Percentiles rank a stretch among this genome's conserved stretches.
Evolutionary conservation across 2,797 vertebrate genomes (phyloP).

Genomic region (Dendrocincla tyrannina): DNA sequence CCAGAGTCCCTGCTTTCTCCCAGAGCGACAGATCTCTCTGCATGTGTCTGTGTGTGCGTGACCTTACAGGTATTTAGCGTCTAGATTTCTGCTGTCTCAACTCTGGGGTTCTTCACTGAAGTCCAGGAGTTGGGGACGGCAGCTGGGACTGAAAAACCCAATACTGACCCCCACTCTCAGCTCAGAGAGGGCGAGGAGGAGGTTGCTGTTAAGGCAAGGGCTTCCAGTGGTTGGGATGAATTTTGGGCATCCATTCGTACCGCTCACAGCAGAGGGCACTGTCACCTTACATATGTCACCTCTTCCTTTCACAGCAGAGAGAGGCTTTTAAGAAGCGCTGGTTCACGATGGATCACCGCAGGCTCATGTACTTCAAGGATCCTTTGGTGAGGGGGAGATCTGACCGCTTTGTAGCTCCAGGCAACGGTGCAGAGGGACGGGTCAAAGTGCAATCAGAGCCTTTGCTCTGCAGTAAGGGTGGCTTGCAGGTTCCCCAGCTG

Average conservation of each 20-base stretch:
- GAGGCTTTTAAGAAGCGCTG: conserved; percentile 93
- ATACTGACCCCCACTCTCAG: background rate
- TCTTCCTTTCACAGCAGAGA: conserved; percentile 78
- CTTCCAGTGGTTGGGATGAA: background rate
- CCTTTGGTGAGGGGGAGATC: conserved; percentile 82
- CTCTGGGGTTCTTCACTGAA: background rate
- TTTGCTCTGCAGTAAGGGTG: background rate
- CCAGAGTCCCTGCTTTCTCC: conserved; percentile 47
- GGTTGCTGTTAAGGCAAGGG: background rate
- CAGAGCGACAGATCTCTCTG: conserved; percentile 18
- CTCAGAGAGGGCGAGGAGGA: background rate
- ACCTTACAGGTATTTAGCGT: conserved; percentile 20
- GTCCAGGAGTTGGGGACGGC: background rate
- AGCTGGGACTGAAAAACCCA: background rate
- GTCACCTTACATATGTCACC: background rate
- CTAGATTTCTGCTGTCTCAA: conserved; percentile 32
- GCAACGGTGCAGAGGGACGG: background rate
- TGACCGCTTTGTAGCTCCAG: conserved; percentile 64
- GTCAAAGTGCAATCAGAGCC: background rate
- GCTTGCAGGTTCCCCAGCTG: background rate
- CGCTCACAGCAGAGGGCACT: conserved; percentile 52
- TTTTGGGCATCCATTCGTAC: background rate
- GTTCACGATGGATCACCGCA: conserved; percentile 90
- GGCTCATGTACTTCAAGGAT: conserved; percentile 93
- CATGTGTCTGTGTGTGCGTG: conserved; percentile 15